Evolutionary conservation across 64 coral and sea anemone genomes (phyloP).

Genomic region (Acropora tenuis): DNA sequence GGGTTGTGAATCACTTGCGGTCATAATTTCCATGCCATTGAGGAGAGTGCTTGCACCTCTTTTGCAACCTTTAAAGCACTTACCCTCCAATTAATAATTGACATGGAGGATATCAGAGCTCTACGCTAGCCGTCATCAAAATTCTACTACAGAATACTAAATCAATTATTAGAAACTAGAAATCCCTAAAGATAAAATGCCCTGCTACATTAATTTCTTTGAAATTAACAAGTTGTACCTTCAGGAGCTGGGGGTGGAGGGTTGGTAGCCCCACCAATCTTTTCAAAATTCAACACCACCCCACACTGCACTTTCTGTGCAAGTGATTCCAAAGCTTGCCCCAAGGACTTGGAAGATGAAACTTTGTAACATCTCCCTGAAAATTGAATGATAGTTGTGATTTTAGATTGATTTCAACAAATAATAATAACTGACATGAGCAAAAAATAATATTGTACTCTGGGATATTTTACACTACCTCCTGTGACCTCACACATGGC

Average conservation of each 20-base stretch:
- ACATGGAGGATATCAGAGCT: too few relatives aligned
- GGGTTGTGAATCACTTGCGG: too few relatives aligned
- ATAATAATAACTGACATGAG: neutral
- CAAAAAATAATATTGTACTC: neutral
- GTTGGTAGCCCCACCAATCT: constrained; percentile 88
- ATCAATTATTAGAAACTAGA: too few relatives aligned
- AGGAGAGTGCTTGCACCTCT: too few relatives aligned
- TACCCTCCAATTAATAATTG: neutral
- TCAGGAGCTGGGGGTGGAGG: constrained; percentile 58
- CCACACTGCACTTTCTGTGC: constrained; percentile 96
- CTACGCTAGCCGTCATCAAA: too few relatives aligned
- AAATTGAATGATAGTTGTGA: neutral
- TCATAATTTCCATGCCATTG: too few relatives aligned
- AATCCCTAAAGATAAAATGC: too few relatives aligned
- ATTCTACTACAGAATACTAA: too few relatives aligned
- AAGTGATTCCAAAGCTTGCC: constrained; percentile 90
- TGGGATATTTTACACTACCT: constrained; percentile 54
- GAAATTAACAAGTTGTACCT: neutral
- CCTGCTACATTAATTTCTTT: neutral
- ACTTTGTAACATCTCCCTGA: constrained; percentile 92
- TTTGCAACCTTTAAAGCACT: too few relatives aligned
- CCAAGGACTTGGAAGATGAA: constrained; percentile 84
- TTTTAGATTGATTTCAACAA: too few relatives aligned
- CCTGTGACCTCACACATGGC: constrained; percentile 99
- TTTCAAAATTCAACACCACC: constrained; percentile 98